Percentiles rank a stretch among this genome's conserved stretches.
phyloP scores from a whole-genome alignment of 1,140 invertebrate genomes.

The Tetragnatha versicolor region DNA sequence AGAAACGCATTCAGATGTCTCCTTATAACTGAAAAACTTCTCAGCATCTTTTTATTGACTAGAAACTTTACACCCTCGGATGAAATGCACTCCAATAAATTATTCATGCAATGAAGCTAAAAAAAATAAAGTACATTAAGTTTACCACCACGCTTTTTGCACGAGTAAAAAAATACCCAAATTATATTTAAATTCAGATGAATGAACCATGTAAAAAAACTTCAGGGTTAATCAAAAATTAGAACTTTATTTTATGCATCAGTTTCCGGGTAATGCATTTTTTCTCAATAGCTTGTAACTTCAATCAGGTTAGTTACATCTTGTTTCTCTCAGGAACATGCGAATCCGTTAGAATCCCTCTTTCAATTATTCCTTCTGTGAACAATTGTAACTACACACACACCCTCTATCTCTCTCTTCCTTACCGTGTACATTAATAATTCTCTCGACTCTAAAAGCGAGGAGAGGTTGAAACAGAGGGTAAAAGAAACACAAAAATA shows the following conservation, averaged over 20 bases:
- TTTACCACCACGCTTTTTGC: background rate
- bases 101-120: conserved; percentile 47
- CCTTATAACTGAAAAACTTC: too few species aligned
- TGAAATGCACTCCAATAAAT: conserved; percentile 25
- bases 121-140: conserved; percentile 17
- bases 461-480: background rate
- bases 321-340: conserved; percentile 18
- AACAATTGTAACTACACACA: conserved; percentile 29
- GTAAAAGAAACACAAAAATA: conserved; percentile 24
- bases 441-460: conserved; percentile 30
- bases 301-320: conserved; percentile 44
- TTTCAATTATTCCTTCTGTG: conserved; percentile 18
- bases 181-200: conserved; percentile 42
- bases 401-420: too few species aligned
- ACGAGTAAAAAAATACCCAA: conserved; percentile 19
- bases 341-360: background rate
- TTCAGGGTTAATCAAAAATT: conserved; percentile 45
- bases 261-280: conserved; percentile 42
- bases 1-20: too few species aligned
- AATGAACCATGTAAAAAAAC: conserved; percentile 6
- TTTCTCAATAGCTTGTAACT: conserved; percentile 17
- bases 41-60: too few species aligned
- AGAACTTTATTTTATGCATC: conserved; percentile 40
- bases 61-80: too few species aligned
- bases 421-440: conserved; percentile 43